Evolutionary conservation across 2,888 invertebrate species (phyloP), one percentile per base, ranked within the genome.

Genomic region (Pocota personata): DNA sequence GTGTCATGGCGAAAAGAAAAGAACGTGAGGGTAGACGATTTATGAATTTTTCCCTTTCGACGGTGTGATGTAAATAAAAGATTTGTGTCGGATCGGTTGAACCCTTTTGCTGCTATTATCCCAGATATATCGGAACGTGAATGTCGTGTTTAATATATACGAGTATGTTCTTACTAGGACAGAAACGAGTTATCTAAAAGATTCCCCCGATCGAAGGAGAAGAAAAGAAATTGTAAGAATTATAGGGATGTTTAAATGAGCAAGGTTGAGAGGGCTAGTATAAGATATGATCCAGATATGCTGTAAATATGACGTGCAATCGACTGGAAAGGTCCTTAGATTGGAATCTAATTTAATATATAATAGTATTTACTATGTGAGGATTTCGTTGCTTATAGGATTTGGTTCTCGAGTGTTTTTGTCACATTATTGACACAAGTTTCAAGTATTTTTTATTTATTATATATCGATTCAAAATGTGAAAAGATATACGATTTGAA

Each of bases 31-130:
- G n/a, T n/a, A 60, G 1, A 40, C 37, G 40, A 72, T 67, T 72
- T 77, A 82, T 86, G 55, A 64, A 64, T 58, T 72, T 58, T 32
- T 24, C 37, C 46, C 27, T 69, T 71, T 52, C 50, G 46, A 71
- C 58, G 66, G 84, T 84, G 71, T 55, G 80, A 84, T 69, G 79
- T 79, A 75, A 84, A 79, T 75, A 79, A 69, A 79, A 75, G 67
- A 84, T 75, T 75, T 52, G 37, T 67, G 37, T 82, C 37, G 69
- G 40, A 69, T 69, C 48, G 37, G 16, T 71, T 48, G 30, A 71
- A 52, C 60, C 66, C 46, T 82, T 46, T 57, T 52, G 46, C 12
- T 24, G 40, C 16, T 50, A 76, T 71, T 76, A 71, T 76, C 40
- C 50, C 48, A 46, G 35, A 60, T 35, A 66, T 27, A 48, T 35